Base-by-base conservation (phyloP, 2,888 invertebrate genomes). In the Sympetrum striolatum region DNA sequence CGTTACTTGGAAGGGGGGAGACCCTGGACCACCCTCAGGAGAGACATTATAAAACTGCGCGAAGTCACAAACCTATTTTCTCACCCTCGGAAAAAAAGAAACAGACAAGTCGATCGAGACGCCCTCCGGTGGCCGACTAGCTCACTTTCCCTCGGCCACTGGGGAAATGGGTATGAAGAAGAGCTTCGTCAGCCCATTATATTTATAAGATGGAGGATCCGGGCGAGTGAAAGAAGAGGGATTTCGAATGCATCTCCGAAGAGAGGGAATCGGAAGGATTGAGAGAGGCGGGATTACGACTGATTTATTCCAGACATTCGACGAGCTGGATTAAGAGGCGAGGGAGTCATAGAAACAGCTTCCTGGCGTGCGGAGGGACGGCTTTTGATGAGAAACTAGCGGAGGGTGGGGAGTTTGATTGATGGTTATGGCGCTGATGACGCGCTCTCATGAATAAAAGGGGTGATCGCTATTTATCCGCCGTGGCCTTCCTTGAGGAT, bases 371-470 rank as follows among this genome's bases (percentile, higher is more conserved):
- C 58, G 86, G 53, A 37, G 58, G 37, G 86, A 60, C 3, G 60
- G 60, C 37, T 86, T 60, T 60, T 86, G 86, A 86, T 86, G 86
- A 86, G 86, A 86, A 86, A 86, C 37, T 60, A 53, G 58, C 64
- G 86, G 60, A 86, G 86, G 60, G 60, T 22, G 60, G n/a, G 31
- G 58, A 22, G 31, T 60, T 35, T 86, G 86, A 86, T 86, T 58
- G 86, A 86, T 86, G 60, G 86, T n/a, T 58, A 37, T 37, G n/a
- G 86, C 12, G 64, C 15, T 37, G 86, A 86, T 86, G 86, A 86
- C 86, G 86, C 58, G 60, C 60, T 60, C 86, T 86, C 86, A 86
- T 86, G 86, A 86, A 86, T 86, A 86, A 86, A 53, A 73, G 60
- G 37, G 35, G 60, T 60, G 86, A 64, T 4, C 64, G n/a, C 60